Evolutionary conservation across 2,888 invertebrate species (phyloP).

Genomic region (Spodoptera littoralis): DNA sequence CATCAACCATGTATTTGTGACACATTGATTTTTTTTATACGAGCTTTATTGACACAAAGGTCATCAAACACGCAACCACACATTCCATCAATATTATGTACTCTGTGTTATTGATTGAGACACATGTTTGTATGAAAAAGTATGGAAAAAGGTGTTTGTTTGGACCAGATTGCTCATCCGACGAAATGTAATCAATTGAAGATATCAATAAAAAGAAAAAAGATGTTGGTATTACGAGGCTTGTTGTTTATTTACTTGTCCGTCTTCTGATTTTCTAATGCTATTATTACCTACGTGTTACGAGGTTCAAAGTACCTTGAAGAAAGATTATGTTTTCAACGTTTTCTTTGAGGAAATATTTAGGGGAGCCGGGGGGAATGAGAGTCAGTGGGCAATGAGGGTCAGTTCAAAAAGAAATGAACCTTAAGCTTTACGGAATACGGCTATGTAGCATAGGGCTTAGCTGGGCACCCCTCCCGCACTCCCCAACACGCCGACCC

Average conservation of each 20-base stretch:
- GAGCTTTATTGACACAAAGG: conserved; percentile 33
- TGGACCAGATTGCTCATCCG: neutral
- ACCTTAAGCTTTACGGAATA: too few species aligned
- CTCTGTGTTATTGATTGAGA: neutral
- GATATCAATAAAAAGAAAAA: conserved; percentile 8
- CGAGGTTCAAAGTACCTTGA: conserved; percentile 13
- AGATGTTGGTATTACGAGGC: neutral
- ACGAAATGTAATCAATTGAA: neutral
- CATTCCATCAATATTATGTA: conserved; percentile 30
- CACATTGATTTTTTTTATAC: conserved; percentile 32
- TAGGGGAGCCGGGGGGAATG: too few species aligned
- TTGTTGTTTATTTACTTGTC: conserved; percentile 24
- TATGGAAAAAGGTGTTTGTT: conserved; percentile 5
- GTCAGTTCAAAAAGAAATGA: too few species aligned
- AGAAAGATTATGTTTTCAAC: conserved; percentile 2
- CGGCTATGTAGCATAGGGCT: too few species aligned
- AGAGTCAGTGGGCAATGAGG: too few species aligned
- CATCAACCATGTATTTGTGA: conserved; percentile 9
- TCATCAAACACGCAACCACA: conserved; percentile 30
- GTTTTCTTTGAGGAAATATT: conserved; percentile 32
- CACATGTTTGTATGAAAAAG: neutral
- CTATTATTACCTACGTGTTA: conserved; percentile 10
- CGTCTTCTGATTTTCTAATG: conserved; percentile 15
- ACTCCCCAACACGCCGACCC: too few species aligned
- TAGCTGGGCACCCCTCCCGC: too few species aligned